Conservation (phyloP, 2,797 vertebrate genomes). For the Martes flavigula region DNA sequence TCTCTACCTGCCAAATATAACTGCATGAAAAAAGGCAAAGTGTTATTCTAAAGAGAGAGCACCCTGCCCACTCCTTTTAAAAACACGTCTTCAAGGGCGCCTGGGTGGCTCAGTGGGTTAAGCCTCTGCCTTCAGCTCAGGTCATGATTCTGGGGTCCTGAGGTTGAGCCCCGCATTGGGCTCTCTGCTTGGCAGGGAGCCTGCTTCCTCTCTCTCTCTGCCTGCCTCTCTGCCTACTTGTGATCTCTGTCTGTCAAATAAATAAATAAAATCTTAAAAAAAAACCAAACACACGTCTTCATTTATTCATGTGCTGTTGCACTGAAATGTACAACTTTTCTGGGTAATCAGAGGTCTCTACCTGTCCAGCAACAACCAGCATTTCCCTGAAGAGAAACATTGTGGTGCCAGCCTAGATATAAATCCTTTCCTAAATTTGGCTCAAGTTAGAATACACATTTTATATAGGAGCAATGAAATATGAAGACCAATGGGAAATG, state of each 20-base stretch:
- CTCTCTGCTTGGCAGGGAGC: no score
- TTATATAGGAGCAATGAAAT: neutral
- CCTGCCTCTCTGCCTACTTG: no score
- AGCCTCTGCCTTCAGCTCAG: no score
- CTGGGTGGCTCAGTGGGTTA: no score
- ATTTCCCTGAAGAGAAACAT: conserved; percentile 6
- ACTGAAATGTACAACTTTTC: neutral
- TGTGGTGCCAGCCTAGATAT: neutral
- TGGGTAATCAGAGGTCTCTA: neutral
- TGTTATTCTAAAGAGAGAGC: neutral
- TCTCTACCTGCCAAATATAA: conserved; percentile 17
- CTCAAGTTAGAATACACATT: neutral
- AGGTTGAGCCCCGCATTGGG: no score
- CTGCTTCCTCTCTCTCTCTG: no score
- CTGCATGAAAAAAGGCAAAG: neutral
- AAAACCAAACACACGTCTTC: neutral
- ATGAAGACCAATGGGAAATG: neutral
- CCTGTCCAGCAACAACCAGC: fast-evolving
- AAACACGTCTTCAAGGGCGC: neutral
- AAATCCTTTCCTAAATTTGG: conserved; percentile 30
- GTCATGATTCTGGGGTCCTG: no score
- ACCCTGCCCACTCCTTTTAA: neutral
- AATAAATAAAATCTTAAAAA: no score
- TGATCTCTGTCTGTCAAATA: no score
- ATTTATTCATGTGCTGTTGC: neutral